phyloP scores from a whole-genome alignment of 2,113 vertebrate species.

The Uria aalge region DNA sequence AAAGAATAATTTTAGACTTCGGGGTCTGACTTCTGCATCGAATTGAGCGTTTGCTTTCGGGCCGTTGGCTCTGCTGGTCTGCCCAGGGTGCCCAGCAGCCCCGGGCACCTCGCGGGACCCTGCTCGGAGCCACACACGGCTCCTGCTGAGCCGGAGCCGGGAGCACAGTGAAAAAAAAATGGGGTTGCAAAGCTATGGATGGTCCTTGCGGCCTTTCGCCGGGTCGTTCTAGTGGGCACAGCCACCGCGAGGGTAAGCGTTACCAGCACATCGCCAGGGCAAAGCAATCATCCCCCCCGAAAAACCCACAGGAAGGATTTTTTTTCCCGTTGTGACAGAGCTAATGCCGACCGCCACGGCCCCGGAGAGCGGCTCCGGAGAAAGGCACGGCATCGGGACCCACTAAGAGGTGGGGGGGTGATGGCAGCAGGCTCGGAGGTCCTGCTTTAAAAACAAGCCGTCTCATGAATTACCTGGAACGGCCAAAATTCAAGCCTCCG shows the following conservation, averaged over 20 bases:
- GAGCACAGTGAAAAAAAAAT: neutral
- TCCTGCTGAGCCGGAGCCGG: neutral
- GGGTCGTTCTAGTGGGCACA: neutral
- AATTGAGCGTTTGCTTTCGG: neutral
- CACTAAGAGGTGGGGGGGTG: neutral
- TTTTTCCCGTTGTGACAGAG: neutral
- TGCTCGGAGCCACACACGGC: neutral
- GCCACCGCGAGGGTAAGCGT: accelerated
- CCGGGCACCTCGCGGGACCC: neutral
- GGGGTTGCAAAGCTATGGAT: neutral
- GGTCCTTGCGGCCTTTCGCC: neutral
- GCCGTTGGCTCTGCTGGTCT: neutral
- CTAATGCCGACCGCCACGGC: accelerated
- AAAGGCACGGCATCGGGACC: neutral
- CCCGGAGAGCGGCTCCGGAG: neutral
- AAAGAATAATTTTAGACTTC: neutral
- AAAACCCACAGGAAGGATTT: neutral
- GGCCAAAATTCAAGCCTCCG: neutral
- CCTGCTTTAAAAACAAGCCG: neutral
- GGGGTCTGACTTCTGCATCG: neutral
- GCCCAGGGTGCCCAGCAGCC: neutral
- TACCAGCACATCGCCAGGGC: neutral
- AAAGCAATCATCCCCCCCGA: neutral
- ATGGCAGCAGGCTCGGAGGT: neutral
- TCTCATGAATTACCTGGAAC: accelerated